A percentile compares a stretch with the other conserved stretches of the same genome.
Conservation (phyloP, 1,140 invertebrate genomes). For the Lepidurus apus region DNA sequence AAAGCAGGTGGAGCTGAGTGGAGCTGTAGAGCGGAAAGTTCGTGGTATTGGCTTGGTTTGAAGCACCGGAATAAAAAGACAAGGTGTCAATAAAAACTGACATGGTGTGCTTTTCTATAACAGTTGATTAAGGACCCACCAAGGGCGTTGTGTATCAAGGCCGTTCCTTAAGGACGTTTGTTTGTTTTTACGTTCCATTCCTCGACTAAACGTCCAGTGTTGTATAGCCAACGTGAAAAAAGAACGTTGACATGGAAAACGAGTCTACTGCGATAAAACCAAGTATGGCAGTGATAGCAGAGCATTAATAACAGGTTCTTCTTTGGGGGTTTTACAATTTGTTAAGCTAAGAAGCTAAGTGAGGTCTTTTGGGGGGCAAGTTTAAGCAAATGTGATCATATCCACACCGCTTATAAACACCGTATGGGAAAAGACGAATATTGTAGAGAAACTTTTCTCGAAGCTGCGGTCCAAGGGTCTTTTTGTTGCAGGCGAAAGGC, state of each 20-base stretch:
- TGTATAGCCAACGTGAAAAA: neutral
- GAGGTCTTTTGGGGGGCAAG: neutral
- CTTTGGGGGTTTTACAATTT: neutral
- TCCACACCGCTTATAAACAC: no score
- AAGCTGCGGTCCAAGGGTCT: neutral
- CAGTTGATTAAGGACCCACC: neutral
- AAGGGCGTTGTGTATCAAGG: neutral
- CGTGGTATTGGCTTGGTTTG: neutral
- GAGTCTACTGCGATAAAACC: neutral
- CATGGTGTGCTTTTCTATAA: neutral
- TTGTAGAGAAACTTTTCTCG: no score
- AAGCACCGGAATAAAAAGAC: neutral
- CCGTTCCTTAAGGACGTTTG: neutral
- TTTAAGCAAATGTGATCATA: no score
- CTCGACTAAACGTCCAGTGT: neutral
- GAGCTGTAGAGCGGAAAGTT: neutral
- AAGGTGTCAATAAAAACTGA: constrained; percentile 6
- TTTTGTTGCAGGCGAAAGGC: neutral
- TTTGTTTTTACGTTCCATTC: neutral
- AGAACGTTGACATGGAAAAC: neutral
- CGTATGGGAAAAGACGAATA: no score
- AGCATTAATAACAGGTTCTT: neutral
- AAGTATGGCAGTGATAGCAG: neutral
- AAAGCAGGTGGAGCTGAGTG: no score
- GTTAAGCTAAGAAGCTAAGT: neutral